Base-by-base conservation (phyloP, 2,113 vertebrate genomes). In the Ellobius talpinus region DNA sequence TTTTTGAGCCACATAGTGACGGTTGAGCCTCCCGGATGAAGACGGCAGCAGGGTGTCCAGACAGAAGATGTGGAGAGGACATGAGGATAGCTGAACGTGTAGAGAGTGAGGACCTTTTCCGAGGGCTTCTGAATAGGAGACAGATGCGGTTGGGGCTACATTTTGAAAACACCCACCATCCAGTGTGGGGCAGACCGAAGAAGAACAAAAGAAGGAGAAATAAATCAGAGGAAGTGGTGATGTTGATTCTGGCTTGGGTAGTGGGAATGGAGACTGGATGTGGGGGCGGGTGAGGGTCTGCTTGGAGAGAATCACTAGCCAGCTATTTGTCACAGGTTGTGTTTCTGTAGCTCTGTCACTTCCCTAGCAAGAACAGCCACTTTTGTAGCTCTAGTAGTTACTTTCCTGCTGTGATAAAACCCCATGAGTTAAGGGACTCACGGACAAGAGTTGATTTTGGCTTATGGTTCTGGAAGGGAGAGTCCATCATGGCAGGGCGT, bases 311-410 rank as follows among this genome's bases (percentile, higher is more conserved):
- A 61, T 1, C 50, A 1, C n/a, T 24, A 9, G 13, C 42, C 11
- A 6, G 45, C 52, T 29, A 6, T n/a, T 86, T 52, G 10, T 81
- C 4, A 50, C 21, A n/a, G 42, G 29, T 39, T 13, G 1, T 47
- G 17, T 3, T 7, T 36, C 68, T 3, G 12, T 55, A 1, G 0
- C 0, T 42, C 10, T 23, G 17, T 3, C 33, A 24, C 73, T n/a
- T 77, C 29, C 9, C 42, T 87, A 23, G 42, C 17, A 50, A 84
- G 52, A 63, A 39, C 2, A 52, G 9, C 2, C 11, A 31, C 36
- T 55, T 73, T 39, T 74, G 14, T 14, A 10, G 17, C 19, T 50
- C 19, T 82, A 12, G 13, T n/a, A 23, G 36, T 82, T 58, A 39
- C 6, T 13, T n/a, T 39, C 36, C 21, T 58, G 52, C 36, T 81